Percentiles rank a stretch among this genome's conserved stretches.
phyloP scores from a whole-genome alignment of 2,797 vertebrate genomes.

The Natrix natrix region DNA sequence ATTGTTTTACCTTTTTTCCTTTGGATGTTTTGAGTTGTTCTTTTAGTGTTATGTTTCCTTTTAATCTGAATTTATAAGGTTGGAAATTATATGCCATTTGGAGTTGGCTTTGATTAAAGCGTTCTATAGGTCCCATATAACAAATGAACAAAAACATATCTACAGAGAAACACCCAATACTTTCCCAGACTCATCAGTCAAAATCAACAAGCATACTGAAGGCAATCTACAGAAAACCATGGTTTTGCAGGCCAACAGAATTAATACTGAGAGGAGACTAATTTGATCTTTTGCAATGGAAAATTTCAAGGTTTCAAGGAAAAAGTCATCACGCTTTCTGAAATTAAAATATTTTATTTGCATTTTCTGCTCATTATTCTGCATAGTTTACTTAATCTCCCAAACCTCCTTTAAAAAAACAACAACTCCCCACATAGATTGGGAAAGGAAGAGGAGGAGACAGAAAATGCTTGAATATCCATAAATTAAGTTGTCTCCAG shows the following conservation, averaged over 20 bases:
- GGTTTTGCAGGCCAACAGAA: neutral
- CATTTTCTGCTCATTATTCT: neutral
- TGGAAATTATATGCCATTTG: neutral
- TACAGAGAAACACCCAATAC: neutral
- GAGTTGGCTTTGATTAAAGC: neutral
- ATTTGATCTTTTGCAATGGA: neutral
- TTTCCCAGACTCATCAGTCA: neutral
- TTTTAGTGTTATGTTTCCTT: neutral
- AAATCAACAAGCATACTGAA: neutral
- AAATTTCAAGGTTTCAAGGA: neutral
- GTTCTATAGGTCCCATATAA: neutral
- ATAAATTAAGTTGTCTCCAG: neutral
- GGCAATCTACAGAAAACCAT: neutral
- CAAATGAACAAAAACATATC: neutral
- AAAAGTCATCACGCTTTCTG: neutral
- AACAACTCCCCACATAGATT: neutral
- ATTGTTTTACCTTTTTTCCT: neutral
- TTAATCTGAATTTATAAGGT: neutral
- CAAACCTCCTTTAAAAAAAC: neutral
- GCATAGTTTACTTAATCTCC: neutral
- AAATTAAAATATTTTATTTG: neutral
- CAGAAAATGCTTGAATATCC: neutral
- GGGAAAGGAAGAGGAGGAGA: too few species aligned
- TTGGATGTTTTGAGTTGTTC: neutral
- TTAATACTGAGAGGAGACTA: neutral